These are phyloP conservation scores for Eristalis intricaria DNA, from an alignment of 2,888 invertebrate species.

Conservation along the genomic window DNA sequence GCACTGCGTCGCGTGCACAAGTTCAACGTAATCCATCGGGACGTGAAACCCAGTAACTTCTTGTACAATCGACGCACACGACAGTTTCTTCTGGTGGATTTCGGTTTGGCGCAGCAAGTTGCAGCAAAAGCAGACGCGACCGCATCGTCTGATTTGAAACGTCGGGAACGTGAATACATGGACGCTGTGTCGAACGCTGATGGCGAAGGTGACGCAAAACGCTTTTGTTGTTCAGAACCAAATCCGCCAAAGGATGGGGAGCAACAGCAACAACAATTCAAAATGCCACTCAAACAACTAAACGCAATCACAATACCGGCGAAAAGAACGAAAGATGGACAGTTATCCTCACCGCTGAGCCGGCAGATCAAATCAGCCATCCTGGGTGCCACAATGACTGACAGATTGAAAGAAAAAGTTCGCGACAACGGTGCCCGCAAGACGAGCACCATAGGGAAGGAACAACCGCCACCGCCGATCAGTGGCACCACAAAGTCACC, in stretches of 20 bases:
- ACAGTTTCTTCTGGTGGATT: conserved; percentile 92
- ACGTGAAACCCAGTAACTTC: conserved; percentile 96
- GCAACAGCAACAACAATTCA: conserved; percentile 37
- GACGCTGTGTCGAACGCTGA: neutral
- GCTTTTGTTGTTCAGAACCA: conserved; percentile 74
- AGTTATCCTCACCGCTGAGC: conserved; percentile 62
- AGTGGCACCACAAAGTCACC: conserved; percentile 7
- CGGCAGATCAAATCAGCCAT: conserved; percentile 74
- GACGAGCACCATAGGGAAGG: conserved; percentile 14
- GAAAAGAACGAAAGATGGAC: conserved; percentile 29
- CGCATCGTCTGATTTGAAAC: conserved; percentile 70
- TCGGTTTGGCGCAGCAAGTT: conserved; percentile 90
- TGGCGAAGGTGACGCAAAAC: conserved; percentile 74
- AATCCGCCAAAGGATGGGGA: conserved; percentile 32
- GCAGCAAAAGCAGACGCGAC: conserved; percentile 33
- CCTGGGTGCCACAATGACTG: conserved; percentile 71
- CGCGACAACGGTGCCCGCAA: conserved; percentile 28
- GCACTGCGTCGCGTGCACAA: conserved; percentile 91
- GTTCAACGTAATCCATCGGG: conserved; percentile 92
- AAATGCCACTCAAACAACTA: conserved; percentile 77
- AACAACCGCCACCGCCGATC: neutral
- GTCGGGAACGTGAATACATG: conserved; percentile 73
- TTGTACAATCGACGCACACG: conserved; percentile 88
- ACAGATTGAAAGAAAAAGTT: conserved; percentile 74
- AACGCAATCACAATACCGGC: conserved; percentile 75